phyloP scores from a whole-genome alignment of 2,113 vertebrate genomes.

The Elaphurus davidianus region DNA sequence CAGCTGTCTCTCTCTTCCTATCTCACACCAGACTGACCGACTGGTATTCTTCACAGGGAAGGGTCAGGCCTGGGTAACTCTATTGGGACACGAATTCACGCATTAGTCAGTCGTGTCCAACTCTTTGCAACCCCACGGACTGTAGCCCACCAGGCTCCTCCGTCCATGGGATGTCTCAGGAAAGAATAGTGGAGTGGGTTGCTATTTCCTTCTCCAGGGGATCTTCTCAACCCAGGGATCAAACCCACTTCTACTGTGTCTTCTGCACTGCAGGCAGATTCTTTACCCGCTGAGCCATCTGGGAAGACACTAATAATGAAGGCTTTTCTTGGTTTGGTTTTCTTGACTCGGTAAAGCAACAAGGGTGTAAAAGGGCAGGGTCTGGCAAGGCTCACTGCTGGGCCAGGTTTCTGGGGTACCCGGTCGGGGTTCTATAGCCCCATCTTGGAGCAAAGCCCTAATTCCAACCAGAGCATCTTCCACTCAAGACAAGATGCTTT shows the following conservation, averaged over 20 bases:
- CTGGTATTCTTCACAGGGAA: not conserved
- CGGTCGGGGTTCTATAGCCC: accelerated
- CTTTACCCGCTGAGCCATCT: not conserved
- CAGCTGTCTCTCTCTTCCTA: not conserved
- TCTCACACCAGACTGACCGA: not conserved
- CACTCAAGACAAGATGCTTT: not conserved
- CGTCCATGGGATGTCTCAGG: not conserved
- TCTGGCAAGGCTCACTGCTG: not conserved
- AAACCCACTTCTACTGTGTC: not conserved
- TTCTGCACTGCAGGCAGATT: not conserved
- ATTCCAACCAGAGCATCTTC: not conserved
- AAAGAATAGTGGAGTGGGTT: not conserved
- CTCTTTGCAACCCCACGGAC: not conserved
- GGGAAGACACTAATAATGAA: not conserved
- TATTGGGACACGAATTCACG: not conserved
- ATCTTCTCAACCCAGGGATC: not conserved
- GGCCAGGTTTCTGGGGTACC: not conserved
- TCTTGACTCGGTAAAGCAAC: not conserved
- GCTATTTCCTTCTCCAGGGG: not conserved
- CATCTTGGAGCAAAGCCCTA: not conserved
- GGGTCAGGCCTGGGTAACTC: not conserved
- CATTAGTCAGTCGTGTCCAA: not conserved
- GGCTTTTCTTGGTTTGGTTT: not conserved
- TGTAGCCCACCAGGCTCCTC: not conserved
- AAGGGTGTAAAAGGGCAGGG: not conserved